Base-by-base conservation (phyloP, 2,797 vertebrate species). In the Lepilemur septentrionalis region DNA sequence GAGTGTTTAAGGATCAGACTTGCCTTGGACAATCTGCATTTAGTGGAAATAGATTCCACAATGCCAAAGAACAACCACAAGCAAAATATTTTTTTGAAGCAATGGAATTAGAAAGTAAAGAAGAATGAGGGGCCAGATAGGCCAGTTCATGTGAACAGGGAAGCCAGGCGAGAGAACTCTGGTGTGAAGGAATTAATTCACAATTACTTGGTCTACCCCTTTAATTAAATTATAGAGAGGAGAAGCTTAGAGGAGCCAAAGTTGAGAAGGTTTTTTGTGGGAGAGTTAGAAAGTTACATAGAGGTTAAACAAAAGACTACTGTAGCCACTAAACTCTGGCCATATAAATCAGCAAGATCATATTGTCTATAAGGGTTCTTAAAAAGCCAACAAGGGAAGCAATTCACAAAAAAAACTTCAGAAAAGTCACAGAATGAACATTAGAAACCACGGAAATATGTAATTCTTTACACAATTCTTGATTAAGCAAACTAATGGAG, bases 141-240 rank as follows among this genome's bases (percentile, higher is more conserved):
- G 43, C 55, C 61, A 87, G 86, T 91, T 87, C 35, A 63, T 52
- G 15, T 90, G 91, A 93, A 90, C 48, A 95, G 69, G n/a, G 70
- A 96, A 65, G 17, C 35, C 67, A 82, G 72, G 59, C 25, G 75
- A 43, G 81, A 61, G 75, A 89, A 75, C 70, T 93, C n/a, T 41
- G 82, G 92, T 93, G 18, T 14, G 41, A 93, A 65, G 30, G 28
- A 82, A 94, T 96, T 87, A 95, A 88, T 95, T 90, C 92, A 52
- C 32, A 84, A 70, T 85, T 93, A 85, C 79, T 92, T 83, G 72
- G 35, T n/a, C 41, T 82, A 50, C 4, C 15, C 63, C 48, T 84
- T 91, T 84, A 91, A 65, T 79, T 89, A 84, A 92, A 92, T 95
- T 85, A 30, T 25, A 61, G 61, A 79, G 61, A 72, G 7, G 46